These are phyloP conservation scores for Pantherophis alleghaniensis DNA, from an alignment of 2,797 vertebrate genomes.

Conservation along the genomic window DNA sequence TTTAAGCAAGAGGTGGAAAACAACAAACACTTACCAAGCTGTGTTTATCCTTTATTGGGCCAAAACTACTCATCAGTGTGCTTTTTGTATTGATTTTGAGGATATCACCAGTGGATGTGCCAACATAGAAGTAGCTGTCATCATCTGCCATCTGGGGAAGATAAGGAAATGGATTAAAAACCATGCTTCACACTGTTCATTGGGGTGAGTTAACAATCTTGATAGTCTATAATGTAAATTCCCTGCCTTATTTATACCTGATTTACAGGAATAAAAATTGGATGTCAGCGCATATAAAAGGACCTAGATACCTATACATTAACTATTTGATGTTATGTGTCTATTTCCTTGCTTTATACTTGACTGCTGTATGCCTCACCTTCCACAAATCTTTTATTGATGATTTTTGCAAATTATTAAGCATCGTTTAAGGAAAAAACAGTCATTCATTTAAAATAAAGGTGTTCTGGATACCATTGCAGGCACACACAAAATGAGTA, in stretches of 20 bases:
- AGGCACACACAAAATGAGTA: neutral
- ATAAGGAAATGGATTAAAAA: neutral
- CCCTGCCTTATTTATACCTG: neutral
- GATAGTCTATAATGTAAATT: neutral
- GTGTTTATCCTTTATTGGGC: conserved; percentile 80
- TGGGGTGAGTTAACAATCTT: neutral
- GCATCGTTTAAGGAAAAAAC: neutral
- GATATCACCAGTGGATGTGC: conserved; percentile 88
- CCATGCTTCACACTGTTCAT: neutral
- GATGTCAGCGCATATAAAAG: neutral
- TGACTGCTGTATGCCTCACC: neutral
- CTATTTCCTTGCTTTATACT: neutral
- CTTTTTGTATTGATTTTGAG: conserved; percentile 80
- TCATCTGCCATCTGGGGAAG: conserved; percentile 77
- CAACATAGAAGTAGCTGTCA: conserved; percentile 82
- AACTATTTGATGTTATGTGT: neutral
- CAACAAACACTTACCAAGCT: conserved; percentile 72
- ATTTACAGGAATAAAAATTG: neutral
- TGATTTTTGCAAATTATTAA: neutral
- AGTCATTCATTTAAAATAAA: neutral
- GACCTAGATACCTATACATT: neutral
- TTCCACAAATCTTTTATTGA: neutral
- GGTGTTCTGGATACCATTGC: neutral
- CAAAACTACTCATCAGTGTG: conserved; percentile 72
- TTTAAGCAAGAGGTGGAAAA: neutral